Evolutionary conservation across 2,888 invertebrate species (phyloP).

Genomic region (Zaprionus obscuricornis): DNA sequence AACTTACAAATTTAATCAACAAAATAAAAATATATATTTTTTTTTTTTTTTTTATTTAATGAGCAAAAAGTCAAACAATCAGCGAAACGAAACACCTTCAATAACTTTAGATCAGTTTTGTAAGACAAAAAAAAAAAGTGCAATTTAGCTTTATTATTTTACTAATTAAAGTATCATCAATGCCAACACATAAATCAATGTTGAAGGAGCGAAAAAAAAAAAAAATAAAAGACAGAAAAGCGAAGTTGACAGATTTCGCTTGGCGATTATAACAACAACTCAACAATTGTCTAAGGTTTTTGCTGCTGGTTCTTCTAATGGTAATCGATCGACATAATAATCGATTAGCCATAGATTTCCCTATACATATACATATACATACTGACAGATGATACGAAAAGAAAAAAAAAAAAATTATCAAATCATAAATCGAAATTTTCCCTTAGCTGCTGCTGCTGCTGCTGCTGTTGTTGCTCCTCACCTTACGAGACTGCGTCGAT

Average conservation of each 20-base stretch:
- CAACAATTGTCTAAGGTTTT: conserved; percentile 1
- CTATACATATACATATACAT: no score
- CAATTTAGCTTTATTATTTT: conserved; percentile 21
- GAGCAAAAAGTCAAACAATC: conserved; percentile 52
- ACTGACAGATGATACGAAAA: no score
- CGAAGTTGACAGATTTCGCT: conserved; percentile 21
- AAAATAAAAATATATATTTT: background rate
- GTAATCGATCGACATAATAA: no score
- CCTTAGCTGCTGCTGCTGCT: background rate
- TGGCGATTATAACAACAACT: conserved; percentile 15
- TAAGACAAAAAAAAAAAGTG: conserved; percentile 15
- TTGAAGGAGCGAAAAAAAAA: background rate
- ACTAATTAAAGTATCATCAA: conserved; percentile 54
- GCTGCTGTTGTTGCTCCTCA: conserved; percentile 70
- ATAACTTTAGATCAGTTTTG: no score
- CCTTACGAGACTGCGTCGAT: conserved; percentile 82
- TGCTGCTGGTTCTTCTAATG: no score
- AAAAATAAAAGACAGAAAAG: conserved; percentile 16
- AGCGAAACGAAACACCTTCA: no score
- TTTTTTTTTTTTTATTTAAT: conserved; percentile 24
- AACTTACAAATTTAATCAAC: no score
- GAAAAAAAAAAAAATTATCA: background rate
- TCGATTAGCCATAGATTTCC: no score
- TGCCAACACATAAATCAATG: conserved; percentile 9
- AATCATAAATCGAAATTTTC: background rate